Base-by-base conservation (phyloP, 2,888 invertebrate genomes). In the Nymphalis polychloros region DNA sequence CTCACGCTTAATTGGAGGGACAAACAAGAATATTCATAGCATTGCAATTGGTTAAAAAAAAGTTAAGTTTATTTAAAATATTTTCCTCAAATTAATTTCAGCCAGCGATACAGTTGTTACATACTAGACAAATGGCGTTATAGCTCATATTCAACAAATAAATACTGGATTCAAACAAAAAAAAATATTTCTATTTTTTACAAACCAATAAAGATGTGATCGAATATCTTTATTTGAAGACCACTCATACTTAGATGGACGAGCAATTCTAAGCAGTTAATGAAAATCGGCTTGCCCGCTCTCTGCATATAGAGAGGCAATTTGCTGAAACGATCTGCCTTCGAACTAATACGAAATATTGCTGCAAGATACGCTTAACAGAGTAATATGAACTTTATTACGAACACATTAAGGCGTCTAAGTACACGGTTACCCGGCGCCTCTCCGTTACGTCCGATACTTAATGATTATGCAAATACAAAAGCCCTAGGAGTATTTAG, bases 281-380 rank as follows among this genome's bases (percentile, higher is more conserved):
- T 89, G 88, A 89, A 89, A 89, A 88, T 88, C 88, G 83, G 82
- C 81, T 84, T 80, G 78, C 79, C 77, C 82, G 85, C 82, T 89
- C 86, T 88, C 86, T 88, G 89, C 89, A 89, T 89, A 89, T 85
- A 88, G 87, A 88, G 85, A 84, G 87, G 86, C 82, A 86, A 87
- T 89, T 89, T 87, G 84, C 81, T 86, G 79, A 84, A 87, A 87
- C 82, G 83, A 81, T 83, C 84, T 80, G 82, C 82, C 81, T 85
- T 83, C 80, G 79, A 83, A 83, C 84, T 87, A 85, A 86, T 85
- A 80, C 85, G 78, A 84, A 87, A 84, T 87, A 87, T 85, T 82
- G 80, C 78, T 71, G 70, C 72, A 73, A 75, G 75, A 41, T 72
- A 59, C 57, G 67, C 59, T 72, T 76, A 79, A 75, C 76, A 70